phyloP scores from a whole-genome alignment of 2,113 vertebrate genomes.

The Notiomystis cincta region DNA sequence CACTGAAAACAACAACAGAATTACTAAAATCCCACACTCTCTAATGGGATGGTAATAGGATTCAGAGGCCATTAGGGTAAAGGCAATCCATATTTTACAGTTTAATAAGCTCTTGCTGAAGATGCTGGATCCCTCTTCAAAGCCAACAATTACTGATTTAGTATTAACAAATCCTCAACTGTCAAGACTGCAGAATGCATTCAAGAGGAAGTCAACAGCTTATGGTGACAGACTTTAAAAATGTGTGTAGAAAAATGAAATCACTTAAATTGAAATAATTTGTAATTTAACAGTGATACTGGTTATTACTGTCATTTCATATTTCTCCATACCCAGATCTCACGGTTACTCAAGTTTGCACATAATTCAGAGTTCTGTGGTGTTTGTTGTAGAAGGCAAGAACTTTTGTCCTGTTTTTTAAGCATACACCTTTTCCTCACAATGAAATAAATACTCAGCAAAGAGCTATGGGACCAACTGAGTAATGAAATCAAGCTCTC shows the following conservation, averaged over 20 bases:
- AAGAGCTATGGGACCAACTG: neutral
- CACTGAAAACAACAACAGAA: constrained; percentile 88
- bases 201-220: constrained; percentile 44
- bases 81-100: constrained; percentile 87
- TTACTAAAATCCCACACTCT: constrained; percentile 82
- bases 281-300: constrained; percentile 44
- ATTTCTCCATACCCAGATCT: constrained; percentile 10
- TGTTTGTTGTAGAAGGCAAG: neutral
- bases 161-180: constrained; percentile 74
- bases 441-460: neutral
- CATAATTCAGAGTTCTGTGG: neutral
- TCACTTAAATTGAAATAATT: constrained; percentile 40
- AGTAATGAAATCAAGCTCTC: neutral
- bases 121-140: constrained; percentile 67
- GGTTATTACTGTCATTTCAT: constrained; percentile 51
- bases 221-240: constrained; percentile 16
- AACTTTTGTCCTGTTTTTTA: neutral
- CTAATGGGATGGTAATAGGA: constrained; percentile 91
- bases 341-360: neutral
- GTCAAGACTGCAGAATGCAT: constrained; percentile 54
- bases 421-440: neutral
- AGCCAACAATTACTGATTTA: constrained; percentile 77
- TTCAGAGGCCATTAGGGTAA: constrained; percentile 86
- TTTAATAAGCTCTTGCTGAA: constrained; percentile 80
- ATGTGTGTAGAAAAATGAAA: constrained; percentile 20